A percentile compares a stretch with the other conserved stretches of the same genome.
phyloP scores from a whole-genome alignment of 2,797 vertebrate species.

The Myotis vivesi region DNA sequence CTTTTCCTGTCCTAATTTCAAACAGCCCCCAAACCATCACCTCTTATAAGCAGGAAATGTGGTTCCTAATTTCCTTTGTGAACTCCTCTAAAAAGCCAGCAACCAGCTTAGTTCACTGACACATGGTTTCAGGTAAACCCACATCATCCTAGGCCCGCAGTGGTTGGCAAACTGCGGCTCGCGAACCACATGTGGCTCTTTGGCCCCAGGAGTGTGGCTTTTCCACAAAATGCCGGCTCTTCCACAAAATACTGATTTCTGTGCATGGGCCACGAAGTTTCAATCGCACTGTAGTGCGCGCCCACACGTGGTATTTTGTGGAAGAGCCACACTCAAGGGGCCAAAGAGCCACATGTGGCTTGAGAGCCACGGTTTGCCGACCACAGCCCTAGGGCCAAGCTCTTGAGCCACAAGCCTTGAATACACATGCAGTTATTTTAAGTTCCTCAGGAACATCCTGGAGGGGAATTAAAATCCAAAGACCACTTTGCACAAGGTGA shows the following conservation, averaged over 20 bases:
- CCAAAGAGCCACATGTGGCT: too few relatives aligned
- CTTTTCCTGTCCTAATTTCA: neutral
- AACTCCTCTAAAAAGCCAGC: neutral
- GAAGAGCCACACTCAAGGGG: too few relatives aligned
- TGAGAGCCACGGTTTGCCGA: too few relatives aligned
- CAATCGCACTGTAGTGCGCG: too few relatives aligned
- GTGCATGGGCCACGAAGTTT: too few relatives aligned
- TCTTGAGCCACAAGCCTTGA: neutral
- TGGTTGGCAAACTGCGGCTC: too few relatives aligned
- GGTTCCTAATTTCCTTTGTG: neutral
- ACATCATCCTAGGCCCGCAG: neutral
- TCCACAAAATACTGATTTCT: too few relatives aligned
- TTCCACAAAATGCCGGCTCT: too few relatives aligned
- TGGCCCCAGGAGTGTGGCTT: too few relatives aligned
- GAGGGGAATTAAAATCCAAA: neutral
- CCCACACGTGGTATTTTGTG: too few relatives aligned
- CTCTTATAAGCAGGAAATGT: neutral
- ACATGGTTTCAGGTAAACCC: neutral
- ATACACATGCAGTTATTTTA: neutral
- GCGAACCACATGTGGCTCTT: too few relatives aligned
- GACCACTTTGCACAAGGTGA: neutral
- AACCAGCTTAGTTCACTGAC: neutral
- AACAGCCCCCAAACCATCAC: neutral
- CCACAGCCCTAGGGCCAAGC: neutral
- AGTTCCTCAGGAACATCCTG: neutral